These are phyloP conservation scores for Nasonia oneida DNA, from an alignment of 2,888 invertebrate species.

Conservation along the genomic window DNA sequence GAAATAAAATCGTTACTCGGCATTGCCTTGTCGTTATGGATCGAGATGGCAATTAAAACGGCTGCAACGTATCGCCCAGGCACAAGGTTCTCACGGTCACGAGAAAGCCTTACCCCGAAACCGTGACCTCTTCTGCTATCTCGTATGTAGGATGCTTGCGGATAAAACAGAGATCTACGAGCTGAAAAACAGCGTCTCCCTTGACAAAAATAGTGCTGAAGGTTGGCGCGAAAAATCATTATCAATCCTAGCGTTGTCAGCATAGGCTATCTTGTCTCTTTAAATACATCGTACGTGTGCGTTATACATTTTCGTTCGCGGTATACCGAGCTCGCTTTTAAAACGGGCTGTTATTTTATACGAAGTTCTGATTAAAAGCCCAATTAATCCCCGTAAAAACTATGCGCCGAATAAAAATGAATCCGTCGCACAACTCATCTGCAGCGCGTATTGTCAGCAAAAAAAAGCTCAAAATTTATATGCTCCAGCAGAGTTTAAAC, in stretches of 20 bases:
- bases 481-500: neutral
- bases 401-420: too few relatives aligned
- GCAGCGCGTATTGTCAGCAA: neutral
- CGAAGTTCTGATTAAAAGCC: too few relatives aligned
- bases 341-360: too few relatives aligned
- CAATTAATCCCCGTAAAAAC: too few relatives aligned
- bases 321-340: too few relatives aligned
- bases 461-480: neutral
- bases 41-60: neutral
- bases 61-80: neutral
- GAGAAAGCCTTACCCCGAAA: constrained; percentile 12
- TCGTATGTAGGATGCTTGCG: neutral
- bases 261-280: too few relatives aligned
- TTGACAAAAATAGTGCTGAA: neutral
- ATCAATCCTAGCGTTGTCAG: too few relatives aligned
- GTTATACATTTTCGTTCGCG: too few relatives aligned
- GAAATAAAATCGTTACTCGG: too few relatives aligned
- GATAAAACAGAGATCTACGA: neutral
- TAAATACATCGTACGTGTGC: too few relatives aligned
- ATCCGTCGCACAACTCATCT: too few relatives aligned
- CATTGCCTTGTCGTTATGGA: too few relatives aligned
- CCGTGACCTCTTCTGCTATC: constrained; percentile 19
- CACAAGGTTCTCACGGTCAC: neutral
- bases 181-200: neutral
- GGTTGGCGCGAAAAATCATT: neutral